phyloP scores from a whole-genome alignment of 2,888 invertebrate genomes.

The Bimastos eiseni region DNA sequence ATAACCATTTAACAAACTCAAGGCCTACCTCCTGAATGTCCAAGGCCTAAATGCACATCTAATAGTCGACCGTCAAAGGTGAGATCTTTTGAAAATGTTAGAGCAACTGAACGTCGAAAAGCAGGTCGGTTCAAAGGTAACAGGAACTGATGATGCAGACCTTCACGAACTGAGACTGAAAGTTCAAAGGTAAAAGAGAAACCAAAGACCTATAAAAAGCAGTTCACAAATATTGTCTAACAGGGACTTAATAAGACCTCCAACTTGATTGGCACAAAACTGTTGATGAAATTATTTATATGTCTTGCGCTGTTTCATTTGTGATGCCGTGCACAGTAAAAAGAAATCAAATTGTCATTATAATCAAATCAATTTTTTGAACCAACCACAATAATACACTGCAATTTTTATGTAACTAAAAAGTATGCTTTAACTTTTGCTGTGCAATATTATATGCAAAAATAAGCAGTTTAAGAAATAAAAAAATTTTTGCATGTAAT shows the following conservation, averaged over 20 bases:
- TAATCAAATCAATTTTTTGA: not conserved
- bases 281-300: not conserved
- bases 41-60: conserved; percentile 75
- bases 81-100: conserved; percentile 49
- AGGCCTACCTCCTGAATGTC: conserved; percentile 58
- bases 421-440: not conserved
- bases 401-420: not conserved
- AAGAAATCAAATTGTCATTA: not conserved
- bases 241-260: not conserved
- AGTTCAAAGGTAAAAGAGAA: not conserved
- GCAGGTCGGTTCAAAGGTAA: conserved; percentile 73
- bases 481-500: not conserved
- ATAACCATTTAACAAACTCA: not conserved
- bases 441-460: not conserved
- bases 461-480: not conserved
- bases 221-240: not conserved
- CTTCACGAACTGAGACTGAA: conserved; percentile 71
- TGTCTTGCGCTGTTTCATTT: not conserved
- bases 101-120: conserved; percentile 75
- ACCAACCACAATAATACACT: not conserved
- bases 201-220: not conserved
- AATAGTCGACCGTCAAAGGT: conserved; percentile 63
- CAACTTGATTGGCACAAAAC: not conserved
- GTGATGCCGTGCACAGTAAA: not conserved
- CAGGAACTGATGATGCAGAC: conserved; percentile 74